A percentile compares a stretch with the other conserved stretches of the same genome.
These are phyloP conservation scores for Siniperca scherzeri DNA, from an alignment of 2,797 vertebrate species.

Conservation along the genomic window DNA sequence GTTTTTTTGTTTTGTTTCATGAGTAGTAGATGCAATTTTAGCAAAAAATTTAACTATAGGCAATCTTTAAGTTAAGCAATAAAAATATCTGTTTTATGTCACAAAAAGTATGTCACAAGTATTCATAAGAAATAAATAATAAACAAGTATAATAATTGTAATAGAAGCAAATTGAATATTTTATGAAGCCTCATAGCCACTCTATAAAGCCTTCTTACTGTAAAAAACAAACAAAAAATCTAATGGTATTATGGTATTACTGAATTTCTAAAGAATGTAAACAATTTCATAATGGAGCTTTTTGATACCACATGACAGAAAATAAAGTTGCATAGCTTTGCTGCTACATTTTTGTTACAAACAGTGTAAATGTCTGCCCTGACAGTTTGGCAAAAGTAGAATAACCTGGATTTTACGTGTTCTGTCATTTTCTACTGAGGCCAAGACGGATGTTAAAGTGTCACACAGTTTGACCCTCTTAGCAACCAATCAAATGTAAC, in stretches of 20 bases:
- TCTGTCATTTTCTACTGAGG: neutral
- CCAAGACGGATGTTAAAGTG: neutral
- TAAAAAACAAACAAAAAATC: no score
- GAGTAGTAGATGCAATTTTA: no score
- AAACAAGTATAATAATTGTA: no score
- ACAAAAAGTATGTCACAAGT: no score
- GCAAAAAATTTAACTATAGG: no score
- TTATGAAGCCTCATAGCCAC: no score
- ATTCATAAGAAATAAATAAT: neutral
- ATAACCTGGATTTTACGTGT: neutral
- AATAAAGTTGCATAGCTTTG: neutral
- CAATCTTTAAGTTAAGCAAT: no score
- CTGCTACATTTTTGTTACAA: neutral
- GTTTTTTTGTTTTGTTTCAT: no score
- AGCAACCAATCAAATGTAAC: conserved; percentile 53
- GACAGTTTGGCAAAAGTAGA: neutral
- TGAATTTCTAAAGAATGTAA: no score
- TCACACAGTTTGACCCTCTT: conserved; percentile 18
- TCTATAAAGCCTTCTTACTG: no score
- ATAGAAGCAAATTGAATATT: no score
- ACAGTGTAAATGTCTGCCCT: neutral
- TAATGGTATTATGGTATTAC: neutral
- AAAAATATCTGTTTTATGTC: no score
- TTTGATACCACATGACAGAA: neutral
- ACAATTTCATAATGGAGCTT: neutral